phyloP scores from a whole-genome alignment of 64 coral and sea anemone genomes.

The Stichodactyla mertensii region DNA sequence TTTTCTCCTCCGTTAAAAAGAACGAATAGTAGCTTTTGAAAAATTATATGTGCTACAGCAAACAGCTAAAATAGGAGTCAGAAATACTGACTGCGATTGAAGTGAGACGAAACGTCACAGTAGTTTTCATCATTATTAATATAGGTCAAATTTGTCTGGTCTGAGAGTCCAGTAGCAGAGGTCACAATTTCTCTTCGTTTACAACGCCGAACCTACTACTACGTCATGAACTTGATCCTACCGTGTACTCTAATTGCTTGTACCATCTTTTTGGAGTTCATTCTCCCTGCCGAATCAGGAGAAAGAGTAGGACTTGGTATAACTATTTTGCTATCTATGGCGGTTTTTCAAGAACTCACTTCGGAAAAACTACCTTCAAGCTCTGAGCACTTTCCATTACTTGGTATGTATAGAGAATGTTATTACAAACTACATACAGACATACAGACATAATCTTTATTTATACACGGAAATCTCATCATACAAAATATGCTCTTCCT shows the following conservation, averaged over 20 bases:
- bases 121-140: background rate
- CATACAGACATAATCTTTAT: no score
- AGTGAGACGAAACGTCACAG: background rate
- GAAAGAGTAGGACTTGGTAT: constrained; percentile 88
- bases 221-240: constrained; percentile 91
- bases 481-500: no score
- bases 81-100: no score
- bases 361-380: constrained; percentile 92
- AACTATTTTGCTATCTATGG: constrained; percentile 88
- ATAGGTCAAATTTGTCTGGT: constrained; percentile 62
- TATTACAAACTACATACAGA: background rate
- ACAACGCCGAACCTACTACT: constrained; percentile 79
- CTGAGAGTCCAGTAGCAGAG: constrained; percentile 43
- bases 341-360: constrained; percentile 86
- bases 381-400: constrained; percentile 83
- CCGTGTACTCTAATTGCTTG: constrained; percentile 88
- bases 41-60: no score
- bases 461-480: no score
- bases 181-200: constrained; percentile 67
- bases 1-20: no score
- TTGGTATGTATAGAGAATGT: constrained; percentile 42
- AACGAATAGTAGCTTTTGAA: no score
- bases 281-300: constrained; percentile 90
- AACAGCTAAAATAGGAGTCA: no score
- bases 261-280: constrained; percentile 91